These are phyloP conservation scores for Philypnodon macrostomus DNA, from an alignment of 2,797 vertebrate species.

Conservation along the genomic window DNA sequence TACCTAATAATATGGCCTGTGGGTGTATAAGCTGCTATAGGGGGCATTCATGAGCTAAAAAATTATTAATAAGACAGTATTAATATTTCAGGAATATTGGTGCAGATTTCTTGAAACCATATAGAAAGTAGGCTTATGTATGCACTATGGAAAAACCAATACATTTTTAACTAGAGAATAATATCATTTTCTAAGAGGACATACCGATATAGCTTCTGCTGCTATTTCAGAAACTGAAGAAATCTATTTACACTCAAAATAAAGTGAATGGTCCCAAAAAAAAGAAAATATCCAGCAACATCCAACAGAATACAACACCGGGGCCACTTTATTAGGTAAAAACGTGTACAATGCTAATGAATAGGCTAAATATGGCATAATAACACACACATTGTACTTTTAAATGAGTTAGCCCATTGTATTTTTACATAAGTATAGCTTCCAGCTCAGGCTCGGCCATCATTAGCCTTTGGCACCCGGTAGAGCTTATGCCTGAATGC, in stretches of 20 bases:
- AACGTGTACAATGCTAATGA: not conserved
- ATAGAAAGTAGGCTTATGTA: not conserved
- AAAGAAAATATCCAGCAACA: no score
- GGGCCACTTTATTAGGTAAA: no score
- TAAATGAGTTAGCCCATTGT: not conserved
- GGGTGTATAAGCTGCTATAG: no score
- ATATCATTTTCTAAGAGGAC: no score
- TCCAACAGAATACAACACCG: no score
- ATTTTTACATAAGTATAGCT: conserved; percentile 1
- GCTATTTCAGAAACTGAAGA: no score
- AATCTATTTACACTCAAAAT: no score
- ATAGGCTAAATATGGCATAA: not conserved
- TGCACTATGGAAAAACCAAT: not conserved
- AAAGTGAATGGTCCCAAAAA: no score
- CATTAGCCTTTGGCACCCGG: conserved; percentile 7
- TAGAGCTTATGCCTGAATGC: conserved; percentile 1
- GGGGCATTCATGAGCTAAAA: not conserved
- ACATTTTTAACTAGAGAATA: no score
- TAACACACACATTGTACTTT: not conserved
- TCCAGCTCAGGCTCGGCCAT: not conserved
- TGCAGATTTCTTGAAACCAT: conserved; percentile 3
- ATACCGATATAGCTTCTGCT: no score
- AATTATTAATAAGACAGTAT: not conserved
- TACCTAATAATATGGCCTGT: no score
- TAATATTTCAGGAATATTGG: no score